These are phyloP conservation scores for Coecobrya sp. DNA, from an alignment of 2,888 invertebrate species.

Conservation along the genomic window DNA sequence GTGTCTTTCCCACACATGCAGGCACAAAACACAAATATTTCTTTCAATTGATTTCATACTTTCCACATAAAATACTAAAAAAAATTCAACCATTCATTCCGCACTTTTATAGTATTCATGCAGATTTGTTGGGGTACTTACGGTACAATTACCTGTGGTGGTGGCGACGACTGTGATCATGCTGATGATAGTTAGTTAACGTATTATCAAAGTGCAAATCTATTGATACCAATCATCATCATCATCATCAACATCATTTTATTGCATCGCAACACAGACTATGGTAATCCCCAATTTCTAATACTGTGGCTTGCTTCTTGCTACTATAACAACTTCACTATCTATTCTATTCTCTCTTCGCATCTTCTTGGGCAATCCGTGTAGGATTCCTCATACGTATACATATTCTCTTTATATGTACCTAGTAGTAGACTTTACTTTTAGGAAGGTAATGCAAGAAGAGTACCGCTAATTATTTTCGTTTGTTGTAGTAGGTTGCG, in stretches of 20 bases:
- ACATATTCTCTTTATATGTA: no score
- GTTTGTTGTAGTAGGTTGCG: conserved; percentile 83
- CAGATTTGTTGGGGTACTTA: neutral
- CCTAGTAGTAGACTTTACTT: conserved; percentile 13
- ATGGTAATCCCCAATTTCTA: conserved; percentile 22
- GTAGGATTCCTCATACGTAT: neutral
- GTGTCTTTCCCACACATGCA: conserved; percentile 20
- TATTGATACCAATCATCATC: conserved; percentile 35
- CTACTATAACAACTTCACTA: conserved; percentile 3
- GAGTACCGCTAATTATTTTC: conserved; percentile 78
- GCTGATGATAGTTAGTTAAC: conserved; percentile 21
- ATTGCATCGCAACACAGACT: conserved; percentile 9
- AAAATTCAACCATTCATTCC: conserved; percentile 34
- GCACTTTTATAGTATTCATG: neutral
- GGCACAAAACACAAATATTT: neutral
- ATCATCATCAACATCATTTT: neutral
- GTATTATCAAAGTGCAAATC: conserved; percentile 40
- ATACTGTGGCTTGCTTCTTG: neutral
- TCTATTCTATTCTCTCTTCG: conserved; percentile 2
- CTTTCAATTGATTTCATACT: conserved; percentile 19
- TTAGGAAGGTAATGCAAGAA: conserved; percentile 69
- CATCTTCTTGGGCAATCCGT: conserved; percentile 61
- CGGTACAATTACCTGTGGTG: conserved; percentile 39
- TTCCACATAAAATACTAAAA: conserved; percentile 9
- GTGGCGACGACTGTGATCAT: conserved; percentile 12